These are phyloP conservation scores for Leuciscus waleckii DNA, from an alignment of 2,797 vertebrate species.

Conservation along the genomic window DNA sequence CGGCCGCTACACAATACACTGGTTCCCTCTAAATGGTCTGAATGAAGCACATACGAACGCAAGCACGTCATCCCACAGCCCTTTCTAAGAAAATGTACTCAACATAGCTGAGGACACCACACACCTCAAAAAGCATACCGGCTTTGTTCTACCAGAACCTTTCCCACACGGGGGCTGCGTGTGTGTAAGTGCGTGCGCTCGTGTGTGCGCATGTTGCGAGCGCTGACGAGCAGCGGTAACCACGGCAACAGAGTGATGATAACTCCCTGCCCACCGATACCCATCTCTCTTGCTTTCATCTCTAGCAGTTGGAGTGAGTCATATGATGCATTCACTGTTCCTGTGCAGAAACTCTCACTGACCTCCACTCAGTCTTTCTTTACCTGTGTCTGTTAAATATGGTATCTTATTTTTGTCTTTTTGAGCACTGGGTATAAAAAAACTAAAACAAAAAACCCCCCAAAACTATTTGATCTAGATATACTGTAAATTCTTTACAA, in stretches of 20 bases:
- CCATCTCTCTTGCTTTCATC: conserved; percentile 56
- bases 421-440: background rate
- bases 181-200: background rate
- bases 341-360: conserved; percentile 54
- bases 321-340: conserved; percentile 60
- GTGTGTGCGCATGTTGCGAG: conserved; percentile 44
- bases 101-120: conserved; percentile 32
- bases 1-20: background rate
- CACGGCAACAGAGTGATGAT: conserved; percentile 74
- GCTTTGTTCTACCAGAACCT: conserved; percentile 53
- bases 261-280: conserved; percentile 66
- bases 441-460: background rate
- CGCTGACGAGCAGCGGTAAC: conserved; percentile 76
- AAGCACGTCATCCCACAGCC: conserved; percentile 38
- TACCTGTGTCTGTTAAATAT: conserved; percentile 22
- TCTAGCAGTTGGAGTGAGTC: conserved; percentile 61
- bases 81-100: conserved; percentile 40
- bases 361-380: conserved; percentile 51
- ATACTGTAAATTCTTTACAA: background rate
- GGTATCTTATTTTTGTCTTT: conserved; percentile 12
- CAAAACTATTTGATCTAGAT: too few relatives aligned
- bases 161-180: conserved; percentile 29
- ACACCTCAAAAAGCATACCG: conserved; percentile 51
- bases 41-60: background rate
- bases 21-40: background rate